Base-by-base conservation (phyloP, 2,797 vertebrate genomes). In the Takifugu rubripes region DNA sequence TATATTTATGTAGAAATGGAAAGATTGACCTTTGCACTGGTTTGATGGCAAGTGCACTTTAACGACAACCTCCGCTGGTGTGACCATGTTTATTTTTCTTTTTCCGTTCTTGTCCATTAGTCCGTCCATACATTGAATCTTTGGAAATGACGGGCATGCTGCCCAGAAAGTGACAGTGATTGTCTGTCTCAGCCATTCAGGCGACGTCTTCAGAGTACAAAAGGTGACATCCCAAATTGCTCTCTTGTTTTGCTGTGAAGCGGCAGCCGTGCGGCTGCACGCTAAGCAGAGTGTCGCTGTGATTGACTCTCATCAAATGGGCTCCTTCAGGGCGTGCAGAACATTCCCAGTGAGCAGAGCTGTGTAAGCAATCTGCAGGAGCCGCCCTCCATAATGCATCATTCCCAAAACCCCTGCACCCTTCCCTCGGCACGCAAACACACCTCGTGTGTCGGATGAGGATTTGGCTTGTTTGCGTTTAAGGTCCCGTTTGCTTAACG, bases 241-340 rank as follows among this genome's bases (percentile, higher is more conserved):
- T 74, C 66, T 80, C 29, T 29, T 62, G 27, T 25, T 55, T 11
- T 16, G 49, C 51, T 49, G 15, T 24, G 25, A 46, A 36, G 66
- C 59, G 42, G 61, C 65, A 49, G 53, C 60, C 1, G 31, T 49
- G 61, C 61, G 58, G 15, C 72, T 59, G 70, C 79, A 54, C 43
- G 17, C 75, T 87, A 81, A 84, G 81, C 78, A 72, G 49, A 21
- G 62, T 74, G 86, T 85, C 87, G 74, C 66, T 0, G 51, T 81
- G 84, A 91, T 77, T 75, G 88, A 88, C 82, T 84, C 61, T 67
- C 79, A 88, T 89, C 84, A 81, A 81, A 88, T 54, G 62, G 57
- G 68, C 75, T 74, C 71, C 72, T 77, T 75, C 45, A 74, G 72
- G 76, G 81, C 43, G 29, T 53, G 40, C 27, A 43, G 53, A 72